Evolutionary conservation across 2,888 invertebrate genomes (phyloP).

Genomic region (Hermaeophaga mercurialis): DNA sequence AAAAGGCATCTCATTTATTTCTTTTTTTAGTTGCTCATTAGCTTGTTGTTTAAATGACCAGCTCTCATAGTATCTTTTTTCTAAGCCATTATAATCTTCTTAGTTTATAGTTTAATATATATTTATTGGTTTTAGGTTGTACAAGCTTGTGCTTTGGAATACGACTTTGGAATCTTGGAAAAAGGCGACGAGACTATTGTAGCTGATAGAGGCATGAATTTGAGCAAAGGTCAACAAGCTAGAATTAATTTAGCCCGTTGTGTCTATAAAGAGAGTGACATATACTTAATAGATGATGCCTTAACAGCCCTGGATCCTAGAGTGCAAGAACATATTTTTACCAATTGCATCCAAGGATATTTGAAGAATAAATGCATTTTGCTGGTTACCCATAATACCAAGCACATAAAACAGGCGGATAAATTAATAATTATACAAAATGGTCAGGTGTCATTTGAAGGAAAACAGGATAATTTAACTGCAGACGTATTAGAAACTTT

Average conservation of each 20-base stretch:
- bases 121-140: conserved; percentile 47
- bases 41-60: too few species aligned
- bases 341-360: conserved; percentile 59
- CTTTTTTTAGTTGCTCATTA: too few species aligned
- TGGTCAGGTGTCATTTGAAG: conserved; percentile 36
- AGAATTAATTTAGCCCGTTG: conserved; percentile 78
- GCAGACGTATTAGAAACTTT: conserved; percentile 34
- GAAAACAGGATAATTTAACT: conserved; percentile 34
- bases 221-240: conserved; percentile 86
- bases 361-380: conserved; percentile 54
- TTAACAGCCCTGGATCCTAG: conserved; percentile 78
- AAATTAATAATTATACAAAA: conserved; percentile 57
- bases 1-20: too few species aligned
- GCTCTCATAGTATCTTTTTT: too few species aligned
- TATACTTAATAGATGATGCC: conserved; percentile 80
- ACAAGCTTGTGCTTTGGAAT: conserved; percentile 66
- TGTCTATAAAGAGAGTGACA: conserved; percentile 75
- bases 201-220: conserved; percentile 78
- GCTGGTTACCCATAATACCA: conserved; percentile 54
- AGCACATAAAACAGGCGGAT: conserved; percentile 50
- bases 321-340: conserved; percentile 73
- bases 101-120: not conserved
- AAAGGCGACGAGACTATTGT: conserved; percentile 78
- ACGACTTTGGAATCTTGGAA: conserved; percentile 60
- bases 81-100: too few species aligned